These are phyloP conservation scores for Stegodyphus mimosarum DNA, from an alignment of 1,140 invertebrate species.

Conservation along the genomic window DNA sequence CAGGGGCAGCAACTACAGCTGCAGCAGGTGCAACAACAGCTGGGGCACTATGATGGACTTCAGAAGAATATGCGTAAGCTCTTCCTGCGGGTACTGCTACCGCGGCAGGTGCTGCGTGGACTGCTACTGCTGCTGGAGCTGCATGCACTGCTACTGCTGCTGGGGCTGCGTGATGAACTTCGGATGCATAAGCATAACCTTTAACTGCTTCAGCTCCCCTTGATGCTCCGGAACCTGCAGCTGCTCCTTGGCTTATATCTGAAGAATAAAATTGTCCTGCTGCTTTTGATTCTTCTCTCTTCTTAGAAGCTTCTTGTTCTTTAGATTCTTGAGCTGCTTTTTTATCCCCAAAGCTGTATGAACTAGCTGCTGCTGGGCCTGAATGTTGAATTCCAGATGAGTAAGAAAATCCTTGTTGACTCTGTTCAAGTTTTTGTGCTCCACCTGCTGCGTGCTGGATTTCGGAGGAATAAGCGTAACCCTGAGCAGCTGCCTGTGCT, in stretches of 20 bases:
- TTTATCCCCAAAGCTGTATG: not conserved
- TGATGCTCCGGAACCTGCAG: not conserved
- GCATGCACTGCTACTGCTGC: not conserved
- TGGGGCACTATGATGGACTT: constrained; percentile 37
- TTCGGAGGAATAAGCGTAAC: constrained; percentile 17
- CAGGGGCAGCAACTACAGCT: constrained; percentile 6
- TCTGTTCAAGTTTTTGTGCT: not conserved
- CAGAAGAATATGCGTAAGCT: constrained; percentile 34
- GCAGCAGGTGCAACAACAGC: constrained; percentile 5
- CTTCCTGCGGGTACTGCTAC: not conserved
- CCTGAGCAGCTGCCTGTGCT: not conserved
- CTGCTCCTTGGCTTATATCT: constrained; percentile 27
- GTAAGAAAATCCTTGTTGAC: constrained; percentile 1
- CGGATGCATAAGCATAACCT: constrained; percentile 41
- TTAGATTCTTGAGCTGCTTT: no score
- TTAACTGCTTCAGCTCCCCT: not conserved
- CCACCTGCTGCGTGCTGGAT: not conserved
- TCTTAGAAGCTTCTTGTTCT: no score
- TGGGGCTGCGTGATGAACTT: constrained; percentile 24
- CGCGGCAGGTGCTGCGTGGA: constrained; percentile 1
- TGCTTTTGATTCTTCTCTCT: not conserved
- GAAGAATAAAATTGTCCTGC: constrained; percentile 33
- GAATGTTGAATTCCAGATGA: constrained; percentile 18
- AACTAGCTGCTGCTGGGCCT: not conserved
- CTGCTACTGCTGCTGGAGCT: not conserved